These are phyloP conservation scores for Seira musarum DNA, from an alignment of 2,888 invertebrate genomes.

Conservation along the genomic window DNA sequence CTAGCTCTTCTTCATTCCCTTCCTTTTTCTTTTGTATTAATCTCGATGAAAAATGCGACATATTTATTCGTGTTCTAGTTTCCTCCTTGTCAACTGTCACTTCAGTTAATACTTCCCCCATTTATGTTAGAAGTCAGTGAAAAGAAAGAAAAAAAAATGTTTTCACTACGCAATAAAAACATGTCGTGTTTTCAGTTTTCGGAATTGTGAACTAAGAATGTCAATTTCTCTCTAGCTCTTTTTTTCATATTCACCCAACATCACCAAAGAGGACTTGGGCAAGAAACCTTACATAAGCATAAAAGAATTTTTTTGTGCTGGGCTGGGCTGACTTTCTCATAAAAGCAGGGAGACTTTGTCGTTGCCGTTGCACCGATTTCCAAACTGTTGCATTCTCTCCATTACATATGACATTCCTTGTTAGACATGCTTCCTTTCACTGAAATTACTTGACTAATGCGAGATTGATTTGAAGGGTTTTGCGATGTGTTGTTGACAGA, in stretches of 20 bases:
- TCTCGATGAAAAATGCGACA: conserved; percentile 46
- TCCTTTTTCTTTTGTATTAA: conserved; percentile 30
- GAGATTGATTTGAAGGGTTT: conserved; percentile 3
- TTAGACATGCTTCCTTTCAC: conserved; percentile 12
- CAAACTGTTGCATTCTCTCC: conserved; percentile 48
- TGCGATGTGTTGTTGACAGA: neutral
- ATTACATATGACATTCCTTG: conserved; percentile 5
- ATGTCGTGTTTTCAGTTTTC: neutral
- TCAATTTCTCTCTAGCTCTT: neutral
- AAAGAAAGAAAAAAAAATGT: neutral
- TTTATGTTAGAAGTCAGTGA: neutral
- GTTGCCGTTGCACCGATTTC: neutral
- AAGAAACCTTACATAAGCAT: too few relatives aligned
- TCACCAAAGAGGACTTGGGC: too few relatives aligned
- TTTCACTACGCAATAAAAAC: neutral
- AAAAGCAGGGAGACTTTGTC: neutral
- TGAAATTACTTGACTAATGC: conserved; percentile 7
- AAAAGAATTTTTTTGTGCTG: too few relatives aligned
- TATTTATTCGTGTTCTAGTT: conserved; percentile 40
- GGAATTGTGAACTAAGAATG: neutral
- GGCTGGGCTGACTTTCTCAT: neutral
- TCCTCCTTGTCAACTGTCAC: conserved; percentile 45
- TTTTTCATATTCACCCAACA: neutral
- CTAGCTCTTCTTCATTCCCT: neutral
- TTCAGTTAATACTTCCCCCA: conserved; percentile 42